These are phyloP conservation scores for Eleginops maclovinus DNA, from an alignment of 2,113 vertebrate genomes.

Conservation along the genomic window DNA sequence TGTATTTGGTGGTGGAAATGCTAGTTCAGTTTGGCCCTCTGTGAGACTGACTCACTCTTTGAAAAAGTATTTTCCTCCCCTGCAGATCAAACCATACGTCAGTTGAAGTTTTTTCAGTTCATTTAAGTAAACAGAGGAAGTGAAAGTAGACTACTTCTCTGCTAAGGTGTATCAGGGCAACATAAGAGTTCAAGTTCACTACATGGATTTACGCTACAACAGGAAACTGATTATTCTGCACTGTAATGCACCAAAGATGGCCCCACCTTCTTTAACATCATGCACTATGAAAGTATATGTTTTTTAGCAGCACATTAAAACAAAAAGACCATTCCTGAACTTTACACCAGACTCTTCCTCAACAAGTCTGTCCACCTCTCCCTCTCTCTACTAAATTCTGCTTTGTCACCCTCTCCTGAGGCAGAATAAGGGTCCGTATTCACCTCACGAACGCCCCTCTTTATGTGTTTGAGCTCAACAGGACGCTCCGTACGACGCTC, in stretches of 20 bases:
- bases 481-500: constrained; percentile 74
- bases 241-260: neutral
- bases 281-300: neutral
- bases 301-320: neutral
- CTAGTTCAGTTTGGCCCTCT: no score
- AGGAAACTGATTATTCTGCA: no score
- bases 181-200: neutral
- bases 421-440: constrained; percentile 63
- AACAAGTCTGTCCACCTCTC: constrained; percentile 24
- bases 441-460: constrained; percentile 74
- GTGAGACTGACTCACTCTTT: no score
- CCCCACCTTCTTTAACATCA: neutral
- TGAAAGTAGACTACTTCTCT: neutral
- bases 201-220: neutral
- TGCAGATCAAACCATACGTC: no score
- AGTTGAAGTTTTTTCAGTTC: no score
- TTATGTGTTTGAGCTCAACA: constrained; percentile 63
- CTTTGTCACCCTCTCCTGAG: constrained; percentile 67
- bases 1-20: no score
- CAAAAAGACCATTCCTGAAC: neutral
- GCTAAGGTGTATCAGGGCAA: neutral
- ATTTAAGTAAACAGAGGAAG: no score
- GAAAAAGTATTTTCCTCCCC: no score
- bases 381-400: constrained; percentile 54
- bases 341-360: constrained; percentile 25